These are phyloP conservation scores for Cinara cedri DNA, from an alignment of 2,888 invertebrate species.

Conservation along the genomic window DNA sequence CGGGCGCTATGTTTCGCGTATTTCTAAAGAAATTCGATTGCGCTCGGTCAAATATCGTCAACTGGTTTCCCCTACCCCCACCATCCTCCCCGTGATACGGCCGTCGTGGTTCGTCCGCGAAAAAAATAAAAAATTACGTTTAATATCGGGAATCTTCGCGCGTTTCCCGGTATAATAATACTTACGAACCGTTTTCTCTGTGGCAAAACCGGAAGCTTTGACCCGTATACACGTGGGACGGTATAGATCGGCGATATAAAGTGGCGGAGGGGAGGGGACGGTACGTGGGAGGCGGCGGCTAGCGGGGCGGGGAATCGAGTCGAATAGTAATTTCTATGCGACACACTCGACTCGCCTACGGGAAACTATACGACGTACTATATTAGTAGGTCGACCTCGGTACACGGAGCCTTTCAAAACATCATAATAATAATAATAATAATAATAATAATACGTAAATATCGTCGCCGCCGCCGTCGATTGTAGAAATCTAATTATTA, in stretches of 20 bases:
- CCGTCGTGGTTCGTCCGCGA: too few relatives aligned
- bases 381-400: background rate
- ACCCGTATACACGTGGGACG: background rate
- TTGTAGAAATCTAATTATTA: constrained; percentile 16
- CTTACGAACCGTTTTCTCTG: background rate
- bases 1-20: too few relatives aligned
- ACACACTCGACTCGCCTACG: constrained; percentile 30
- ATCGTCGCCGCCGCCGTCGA: background rate
- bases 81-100: too few relatives aligned
- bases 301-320: background rate
- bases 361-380: background rate
- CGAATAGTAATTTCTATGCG: constrained; percentile 4
- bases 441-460: background rate
- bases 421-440: background rate
- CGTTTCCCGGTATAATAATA: constrained; percentile 1
- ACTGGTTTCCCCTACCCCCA: too few relatives aligned
- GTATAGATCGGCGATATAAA: background rate
- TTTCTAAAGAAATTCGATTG: background rate
- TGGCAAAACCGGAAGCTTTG: background rate
- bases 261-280: too few relatives aligned
- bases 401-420: constrained; percentile 15
- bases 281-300: too few relatives aligned
- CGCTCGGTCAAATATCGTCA: too few relatives aligned
- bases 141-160: background rate
- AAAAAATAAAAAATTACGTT: background rate